Conservation (phyloP, 2,113 vertebrate genomes). For the Agapornis roseicollis region DNA sequence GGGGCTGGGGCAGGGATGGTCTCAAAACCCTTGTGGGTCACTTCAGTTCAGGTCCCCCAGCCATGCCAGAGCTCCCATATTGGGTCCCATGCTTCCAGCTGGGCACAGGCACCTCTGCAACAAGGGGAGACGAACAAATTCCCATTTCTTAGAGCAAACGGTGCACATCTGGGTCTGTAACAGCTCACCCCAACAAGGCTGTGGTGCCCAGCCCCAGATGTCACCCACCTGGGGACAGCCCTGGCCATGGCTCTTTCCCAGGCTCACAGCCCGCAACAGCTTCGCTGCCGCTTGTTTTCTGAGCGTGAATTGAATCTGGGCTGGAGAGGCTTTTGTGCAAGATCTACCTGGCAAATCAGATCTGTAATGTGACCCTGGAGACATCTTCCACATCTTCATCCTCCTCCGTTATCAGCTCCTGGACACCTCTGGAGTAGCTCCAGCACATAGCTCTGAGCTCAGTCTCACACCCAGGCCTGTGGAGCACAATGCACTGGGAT, state of each 20-base stretch:
- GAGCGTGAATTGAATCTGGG: neutral
- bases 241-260: neutral
- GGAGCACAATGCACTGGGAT: neutral
- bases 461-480: rapidly evolving
- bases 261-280: neutral
- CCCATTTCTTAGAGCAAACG: rapidly evolving
- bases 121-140: rapidly evolving
- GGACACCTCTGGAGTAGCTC: neutral
- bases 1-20: rapidly evolving
- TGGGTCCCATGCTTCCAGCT: rapidly evolving
- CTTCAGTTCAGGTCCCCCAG: neutral
- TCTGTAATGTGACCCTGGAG: neutral
- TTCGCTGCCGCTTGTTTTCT: neutral
- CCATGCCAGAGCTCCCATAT: neutral
- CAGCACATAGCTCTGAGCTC: neutral
- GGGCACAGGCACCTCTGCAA: neutral
- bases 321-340: neutral
- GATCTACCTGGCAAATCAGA: neutral
- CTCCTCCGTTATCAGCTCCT: neutral
- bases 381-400: neutral
- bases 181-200: rapidly evolving
- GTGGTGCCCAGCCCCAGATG: neutral
- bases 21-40: neutral
- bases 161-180: rapidly evolving
- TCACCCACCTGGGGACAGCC: neutral